Conservation (phyloP, 2,113 vertebrate species). For the Reinhardtius hippoglossoides region DNA sequence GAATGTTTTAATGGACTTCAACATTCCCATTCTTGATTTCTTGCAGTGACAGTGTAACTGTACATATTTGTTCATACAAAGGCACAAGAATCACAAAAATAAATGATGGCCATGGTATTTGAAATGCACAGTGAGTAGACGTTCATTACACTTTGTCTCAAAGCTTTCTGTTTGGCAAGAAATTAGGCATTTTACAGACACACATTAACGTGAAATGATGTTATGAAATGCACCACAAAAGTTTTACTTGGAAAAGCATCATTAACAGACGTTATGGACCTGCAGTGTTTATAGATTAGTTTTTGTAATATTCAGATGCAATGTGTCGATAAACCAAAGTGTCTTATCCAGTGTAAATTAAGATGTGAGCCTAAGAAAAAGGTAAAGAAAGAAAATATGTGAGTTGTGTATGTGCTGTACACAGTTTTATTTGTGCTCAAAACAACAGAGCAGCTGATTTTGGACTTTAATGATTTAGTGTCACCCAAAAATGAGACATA, state of each 20-base stretch:
- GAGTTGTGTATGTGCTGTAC: conserved; percentile 44
- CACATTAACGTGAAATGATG: conserved; percentile 37
- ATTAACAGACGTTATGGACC: conserved; percentile 42
- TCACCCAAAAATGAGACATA: conserved; percentile 34
- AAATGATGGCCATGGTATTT: conserved; percentile 16
- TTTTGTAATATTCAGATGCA: conserved; percentile 37
- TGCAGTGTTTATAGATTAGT: conserved; percentile 43
- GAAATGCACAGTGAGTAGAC: conserved; percentile 58
- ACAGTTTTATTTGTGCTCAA: conserved; percentile 53
- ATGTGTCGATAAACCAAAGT: conserved; percentile 45
- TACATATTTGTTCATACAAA: conserved; percentile 71
- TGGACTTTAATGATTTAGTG: conserved; percentile 32
- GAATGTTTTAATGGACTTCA: conserved; percentile 32
- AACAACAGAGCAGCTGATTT: conserved; percentile 55
- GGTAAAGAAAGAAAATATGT: conserved; percentile 14
- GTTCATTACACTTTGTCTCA: conserved; percentile 17
- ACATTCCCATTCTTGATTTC: conserved; percentile 35
- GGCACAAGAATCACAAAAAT: conserved; percentile 74
- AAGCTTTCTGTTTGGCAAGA: conserved; percentile 37
- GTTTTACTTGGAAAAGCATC: conserved; percentile 33
- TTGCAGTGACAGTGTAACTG: conserved; percentile 60
- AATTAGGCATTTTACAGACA: conserved; percentile 14
- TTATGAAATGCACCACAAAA: conserved; percentile 51
- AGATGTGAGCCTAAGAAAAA: conserved; percentile 48
- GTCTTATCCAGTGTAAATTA: conserved; percentile 77